A percentile compares a stretch with the other conserved stretches of the same genome.
Conservation (phyloP, 2,888 invertebrate species). For the Aquatica leii region DNA sequence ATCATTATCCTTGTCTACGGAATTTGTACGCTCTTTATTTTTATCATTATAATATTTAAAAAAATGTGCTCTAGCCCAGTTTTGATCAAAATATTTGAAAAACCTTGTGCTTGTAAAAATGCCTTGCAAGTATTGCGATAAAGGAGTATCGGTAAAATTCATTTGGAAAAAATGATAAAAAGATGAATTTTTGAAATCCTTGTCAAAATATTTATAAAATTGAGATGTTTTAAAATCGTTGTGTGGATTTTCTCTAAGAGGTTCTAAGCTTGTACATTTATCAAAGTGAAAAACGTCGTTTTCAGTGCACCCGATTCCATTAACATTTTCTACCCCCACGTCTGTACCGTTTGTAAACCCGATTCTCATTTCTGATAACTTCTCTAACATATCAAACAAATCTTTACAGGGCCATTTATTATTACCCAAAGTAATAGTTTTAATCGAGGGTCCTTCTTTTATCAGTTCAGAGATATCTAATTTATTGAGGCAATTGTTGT, state of each 20-base stretch:
- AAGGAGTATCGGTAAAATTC: slow-evolving; percentile 8
- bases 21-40: background rate
- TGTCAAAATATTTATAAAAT: slow-evolving; percentile 12
- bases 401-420: slow-evolving; percentile 24
- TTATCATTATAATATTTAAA: slow-evolving; percentile 3
- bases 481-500: slow-evolving; percentile 13
- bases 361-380: slow-evolving; percentile 5
- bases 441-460: slow-evolving; percentile 5
- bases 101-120: slow-evolving; percentile 15
- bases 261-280: background rate
- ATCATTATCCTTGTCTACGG: background rate
- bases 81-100: slow-evolving; percentile 16
- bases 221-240: slow-evolving; percentile 6
- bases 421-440: slow-evolving; percentile 4
- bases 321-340: slow-evolving; percentile 15
- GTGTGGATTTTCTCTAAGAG: background rate
- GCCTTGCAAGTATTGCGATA: slow-evolving; percentile 10
- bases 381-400: slow-evolving; percentile 17
- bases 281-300: background rate
- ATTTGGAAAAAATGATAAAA: slow-evolving; percentile 28
- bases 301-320: slow-evolving; percentile 23
- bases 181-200: slow-evolving; percentile 16
- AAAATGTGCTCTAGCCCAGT: background rate
- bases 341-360: slow-evolving; percentile 19
- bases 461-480: slow-evolving; percentile 16